These are phyloP conservation scores for Oostethus manadensis DNA, from an alignment of 2,113 vertebrate genomes.

Conservation along the genomic window DNA sequence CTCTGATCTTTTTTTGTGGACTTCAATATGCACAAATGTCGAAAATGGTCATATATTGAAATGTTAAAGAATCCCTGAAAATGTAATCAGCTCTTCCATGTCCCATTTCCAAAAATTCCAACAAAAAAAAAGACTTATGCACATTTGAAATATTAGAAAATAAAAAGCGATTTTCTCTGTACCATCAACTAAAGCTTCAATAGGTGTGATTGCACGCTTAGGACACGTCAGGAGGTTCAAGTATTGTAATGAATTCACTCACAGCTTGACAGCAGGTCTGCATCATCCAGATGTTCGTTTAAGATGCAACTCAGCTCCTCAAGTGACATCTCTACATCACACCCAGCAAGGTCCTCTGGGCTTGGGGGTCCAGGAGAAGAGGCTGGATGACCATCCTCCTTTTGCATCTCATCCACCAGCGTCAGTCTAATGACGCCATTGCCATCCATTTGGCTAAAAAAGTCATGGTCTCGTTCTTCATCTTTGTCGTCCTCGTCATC, in stretches of 20 bases:
- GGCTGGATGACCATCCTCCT: background rate
- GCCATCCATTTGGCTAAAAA: slow-evolving; percentile 66
- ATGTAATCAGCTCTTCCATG: too few species aligned
- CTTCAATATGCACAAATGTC: too few species aligned
- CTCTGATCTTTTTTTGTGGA: too few species aligned
- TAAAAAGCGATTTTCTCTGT: too few species aligned
- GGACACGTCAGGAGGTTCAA: too few species aligned
- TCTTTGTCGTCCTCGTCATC: slow-evolving; percentile 29
- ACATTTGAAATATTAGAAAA: too few species aligned
- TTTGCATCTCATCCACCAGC: slow-evolving; percentile 14
- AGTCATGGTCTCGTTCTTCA: slow-evolving; percentile 40
- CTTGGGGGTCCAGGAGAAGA: slow-evolving; percentile 26
- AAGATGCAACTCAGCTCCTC: slow-evolving; percentile 37
- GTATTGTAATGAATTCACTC: slow-evolving; percentile 10
- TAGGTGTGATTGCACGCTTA: too few species aligned
- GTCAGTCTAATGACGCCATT: slow-evolving; percentile 71
- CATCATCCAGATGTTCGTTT: slow-evolving; percentile 36
- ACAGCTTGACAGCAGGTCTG: slow-evolving; percentile 30
- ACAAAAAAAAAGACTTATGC: too few species aligned
- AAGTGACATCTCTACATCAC: background rate
- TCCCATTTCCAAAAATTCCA: too few species aligned
- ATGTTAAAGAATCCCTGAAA: too few species aligned
- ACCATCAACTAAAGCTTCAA: too few species aligned
- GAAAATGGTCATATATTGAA: too few species aligned
- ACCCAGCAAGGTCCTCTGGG: slow-evolving; percentile 1